Percentiles rank a stretch among this genome's conserved stretches.
phyloP scores from a whole-genome alignment of 2,888 invertebrate species.

The Polymixis flavicincta region DNA sequence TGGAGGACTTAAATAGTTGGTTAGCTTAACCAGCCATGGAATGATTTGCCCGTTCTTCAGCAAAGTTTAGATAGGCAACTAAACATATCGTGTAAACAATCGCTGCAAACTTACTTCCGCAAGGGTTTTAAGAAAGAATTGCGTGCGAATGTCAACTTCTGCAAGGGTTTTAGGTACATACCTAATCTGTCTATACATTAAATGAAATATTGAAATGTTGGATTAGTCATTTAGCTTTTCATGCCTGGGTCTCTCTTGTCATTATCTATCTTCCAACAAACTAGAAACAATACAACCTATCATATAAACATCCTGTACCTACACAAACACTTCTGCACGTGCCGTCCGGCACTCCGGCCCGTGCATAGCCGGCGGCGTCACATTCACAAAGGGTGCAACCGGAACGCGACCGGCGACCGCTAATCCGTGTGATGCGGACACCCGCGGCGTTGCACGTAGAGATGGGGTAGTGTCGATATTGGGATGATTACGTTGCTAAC shows the following conservation, averaged over 20 bases:
- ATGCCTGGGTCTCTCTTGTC: neutral
- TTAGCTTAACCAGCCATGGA: too few relatives aligned
- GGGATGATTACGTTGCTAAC: neutral
- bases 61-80: neutral
- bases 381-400: conserved; percentile 56
- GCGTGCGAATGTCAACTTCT: too few relatives aligned
- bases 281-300: neutral
- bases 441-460: conserved; percentile 46
- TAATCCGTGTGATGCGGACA: conserved; percentile 48
- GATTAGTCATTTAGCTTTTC: neutral
- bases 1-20: too few relatives aligned
- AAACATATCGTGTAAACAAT: neutral
- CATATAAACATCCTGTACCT: neutral
- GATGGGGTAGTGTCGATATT: conserved; percentile 42
- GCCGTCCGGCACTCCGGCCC: neutral
- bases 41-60: neutral
- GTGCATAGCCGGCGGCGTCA: conserved; percentile 44
- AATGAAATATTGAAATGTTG: too few relatives aligned
- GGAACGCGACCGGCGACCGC: conserved; percentile 34
- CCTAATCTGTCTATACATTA: too few relatives aligned
- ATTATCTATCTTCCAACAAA: neutral
- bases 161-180: too few relatives aligned
- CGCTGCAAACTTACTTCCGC: neutral
- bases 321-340: neutral
- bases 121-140: too few relatives aligned